These are phyloP conservation scores for Spodoptera littoralis DNA, from an alignment of 2,888 invertebrate species.

Conservation along the genomic window DNA sequence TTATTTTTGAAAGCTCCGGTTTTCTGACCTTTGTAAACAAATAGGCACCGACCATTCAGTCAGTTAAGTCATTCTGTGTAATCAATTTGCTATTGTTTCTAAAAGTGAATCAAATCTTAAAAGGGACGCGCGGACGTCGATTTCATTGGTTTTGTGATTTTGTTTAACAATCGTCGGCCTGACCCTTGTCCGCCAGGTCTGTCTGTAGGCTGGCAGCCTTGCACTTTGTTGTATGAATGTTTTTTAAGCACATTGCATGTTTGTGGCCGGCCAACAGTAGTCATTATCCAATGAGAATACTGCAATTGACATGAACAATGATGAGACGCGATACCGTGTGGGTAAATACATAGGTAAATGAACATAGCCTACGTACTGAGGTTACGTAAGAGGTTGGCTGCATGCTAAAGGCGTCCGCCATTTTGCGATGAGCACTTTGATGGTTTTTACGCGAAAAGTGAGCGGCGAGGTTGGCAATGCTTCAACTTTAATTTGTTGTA, in stretches of 20 bases:
- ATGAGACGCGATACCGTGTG: conserved; percentile 69
- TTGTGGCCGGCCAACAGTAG: conserved; percentile 62
- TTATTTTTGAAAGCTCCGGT: conserved; percentile 3
- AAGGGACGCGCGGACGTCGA: conserved; percentile 45
- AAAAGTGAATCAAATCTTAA: conserved; percentile 47
- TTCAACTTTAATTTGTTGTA: conserved; percentile 64
- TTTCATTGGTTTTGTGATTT: conserved; percentile 38
- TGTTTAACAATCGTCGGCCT: conserved; percentile 15
- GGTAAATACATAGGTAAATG: conserved; percentile 61
- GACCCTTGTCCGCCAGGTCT: neutral
- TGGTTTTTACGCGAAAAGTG: conserved; percentile 79
- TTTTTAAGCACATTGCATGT: conserved; percentile 72
- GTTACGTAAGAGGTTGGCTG: conserved; percentile 73
- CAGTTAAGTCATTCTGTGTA: conserved; percentile 22
- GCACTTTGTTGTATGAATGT: conserved; percentile 70
- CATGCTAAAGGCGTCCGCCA: conserved; percentile 77
- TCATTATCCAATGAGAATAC: conserved; percentile 78
- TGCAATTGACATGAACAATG: conserved; percentile 80
- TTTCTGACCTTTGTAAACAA: conserved; percentile 22
- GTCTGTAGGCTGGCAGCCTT: conserved; percentile 65
- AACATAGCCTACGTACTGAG: conserved; percentile 63
- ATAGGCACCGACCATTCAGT: neutral
- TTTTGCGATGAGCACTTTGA: conserved; percentile 79
- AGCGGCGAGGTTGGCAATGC: conserved; percentile 69
- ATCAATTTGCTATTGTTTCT: conserved; percentile 36